These are phyloP conservation scores for Melanotaenia nigrans DNA, from an alignment of 2,797 vertebrate genomes.

Conservation along the genomic window DNA sequence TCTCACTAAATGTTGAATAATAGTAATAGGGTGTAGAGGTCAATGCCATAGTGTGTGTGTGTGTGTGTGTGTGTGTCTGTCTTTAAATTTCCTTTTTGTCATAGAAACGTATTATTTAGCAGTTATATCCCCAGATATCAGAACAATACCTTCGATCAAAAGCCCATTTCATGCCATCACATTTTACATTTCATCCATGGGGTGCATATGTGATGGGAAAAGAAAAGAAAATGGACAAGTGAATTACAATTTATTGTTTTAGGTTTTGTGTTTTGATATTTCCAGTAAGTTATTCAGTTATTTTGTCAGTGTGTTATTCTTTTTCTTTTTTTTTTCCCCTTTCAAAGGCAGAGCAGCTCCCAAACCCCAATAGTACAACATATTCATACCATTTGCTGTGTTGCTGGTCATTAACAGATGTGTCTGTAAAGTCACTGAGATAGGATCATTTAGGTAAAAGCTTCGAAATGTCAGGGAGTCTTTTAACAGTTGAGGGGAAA, in stretches of 20 bases:
- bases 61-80: conserved; percentile 10
- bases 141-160: conserved; percentile 30
- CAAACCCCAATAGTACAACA: not conserved
- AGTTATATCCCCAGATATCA: conserved; percentile 34
- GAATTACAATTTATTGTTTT: conserved; percentile 34
- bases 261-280: not conserved
- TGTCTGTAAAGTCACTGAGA: conserved; percentile 17
- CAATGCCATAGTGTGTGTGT: conserved; percentile 60
- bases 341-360: conserved; percentile 5
- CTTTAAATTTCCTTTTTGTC: conserved; percentile 50
- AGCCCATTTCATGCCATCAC: conserved; percentile 26
- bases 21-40: conserved; percentile 60
- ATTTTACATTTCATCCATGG: conserved; percentile 30
- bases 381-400: conserved; percentile 10
- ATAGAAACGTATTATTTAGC: conserved; percentile 48
- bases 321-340: not conserved
- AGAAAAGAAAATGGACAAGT: not conserved
- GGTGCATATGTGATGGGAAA: conserved; percentile 34
- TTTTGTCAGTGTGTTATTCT: not conserved
- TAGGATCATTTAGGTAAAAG: conserved; percentile 30
- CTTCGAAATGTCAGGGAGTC: conserved; percentile 37
- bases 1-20: conserved; percentile 68
- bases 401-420: conserved; percentile 25
- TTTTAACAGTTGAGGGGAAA: not conserved
- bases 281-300: conserved; percentile 40